A percentile compares a stretch with the other conserved stretches of the same genome.
Conservation (phyloP, 2,797 vertebrate genomes). For the Distichodus sexfasciatus region DNA sequence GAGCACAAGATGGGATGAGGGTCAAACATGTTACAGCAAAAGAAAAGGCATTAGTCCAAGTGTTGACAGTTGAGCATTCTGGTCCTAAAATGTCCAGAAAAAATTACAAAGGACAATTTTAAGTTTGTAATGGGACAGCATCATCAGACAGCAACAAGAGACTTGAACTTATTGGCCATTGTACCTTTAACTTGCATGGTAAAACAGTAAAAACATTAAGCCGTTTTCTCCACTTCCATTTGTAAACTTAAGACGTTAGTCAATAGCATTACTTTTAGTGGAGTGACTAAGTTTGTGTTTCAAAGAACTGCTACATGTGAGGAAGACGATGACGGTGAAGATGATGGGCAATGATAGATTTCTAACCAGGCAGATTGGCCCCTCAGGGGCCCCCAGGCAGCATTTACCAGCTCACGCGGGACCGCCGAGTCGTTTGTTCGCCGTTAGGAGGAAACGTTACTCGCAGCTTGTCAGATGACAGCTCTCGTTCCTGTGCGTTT, state of each 20-base stretch:
- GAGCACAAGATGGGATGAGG: no score
- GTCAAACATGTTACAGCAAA: no score
- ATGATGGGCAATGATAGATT: slow-evolving; percentile 31
- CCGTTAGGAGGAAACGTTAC: slow-evolving; percentile 32
- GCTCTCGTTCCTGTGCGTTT: neutral
- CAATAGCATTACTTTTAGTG: slow-evolving; percentile 1
- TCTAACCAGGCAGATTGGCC: slow-evolving; percentile 16
- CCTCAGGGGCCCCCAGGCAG: slow-evolving; percentile 12
- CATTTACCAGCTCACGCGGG: neutral
- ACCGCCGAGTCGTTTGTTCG: neutral
- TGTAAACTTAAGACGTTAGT: neutral
- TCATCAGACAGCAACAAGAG: no score
- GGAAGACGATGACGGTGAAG: slow-evolving; percentile 13
- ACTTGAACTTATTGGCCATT: no score
- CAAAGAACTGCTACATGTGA: slow-evolving; percentile 8
- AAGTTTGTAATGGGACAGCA: no score
- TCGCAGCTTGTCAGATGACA: slow-evolving; percentile 2
- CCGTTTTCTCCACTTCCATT: neutral
- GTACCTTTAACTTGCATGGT: no score
- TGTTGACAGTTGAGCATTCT: no score
- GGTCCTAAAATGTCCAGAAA: no score
- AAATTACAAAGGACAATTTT: no score
- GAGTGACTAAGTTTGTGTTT: neutral
- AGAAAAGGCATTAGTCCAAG: no score
- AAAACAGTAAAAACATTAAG: no score